phyloP scores from a whole-genome alignment of 2,797 vertebrate genomes.

The Gymnocypris eckloni region DNA sequence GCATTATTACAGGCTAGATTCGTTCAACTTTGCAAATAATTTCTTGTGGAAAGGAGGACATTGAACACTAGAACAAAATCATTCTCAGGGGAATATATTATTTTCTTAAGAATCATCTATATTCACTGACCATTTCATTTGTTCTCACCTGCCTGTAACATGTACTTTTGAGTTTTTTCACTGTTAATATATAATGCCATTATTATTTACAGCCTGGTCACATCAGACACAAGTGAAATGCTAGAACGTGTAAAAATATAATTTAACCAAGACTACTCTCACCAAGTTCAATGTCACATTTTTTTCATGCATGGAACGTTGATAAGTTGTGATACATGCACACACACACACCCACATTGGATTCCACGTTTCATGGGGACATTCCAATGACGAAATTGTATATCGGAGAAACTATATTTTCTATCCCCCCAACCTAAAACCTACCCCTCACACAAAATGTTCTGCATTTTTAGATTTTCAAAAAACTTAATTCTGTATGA shows the following conservation, averaged over 20 bases:
- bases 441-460: neutral
- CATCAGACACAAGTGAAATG: neutral
- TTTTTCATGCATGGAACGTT: neutral
- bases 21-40: conserved; percentile 52
- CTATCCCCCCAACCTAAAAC: neutral
- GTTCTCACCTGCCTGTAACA: neutral
- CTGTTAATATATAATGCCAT: neutral
- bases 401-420: neutral
- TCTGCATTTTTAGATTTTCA: neutral
- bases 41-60: conserved; percentile 64
- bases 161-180: conserved; percentile 1
- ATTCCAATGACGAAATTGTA: neutral
- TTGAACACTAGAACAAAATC: conserved; percentile 44
- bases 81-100: conserved; percentile 3
- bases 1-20: conserved; percentile 69
- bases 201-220: neutral
- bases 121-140: conserved; percentile 12
- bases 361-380: neutral
- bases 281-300: neutral
- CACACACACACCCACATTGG: neutral
- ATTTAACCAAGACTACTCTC: neutral
- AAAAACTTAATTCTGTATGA: neutral
- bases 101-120: conserved; percentile 50
- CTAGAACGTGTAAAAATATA: neutral
- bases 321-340: neutral